Conservation (phyloP, 2,888 invertebrate genomes). For the Drosophila acutilabella region DNA sequence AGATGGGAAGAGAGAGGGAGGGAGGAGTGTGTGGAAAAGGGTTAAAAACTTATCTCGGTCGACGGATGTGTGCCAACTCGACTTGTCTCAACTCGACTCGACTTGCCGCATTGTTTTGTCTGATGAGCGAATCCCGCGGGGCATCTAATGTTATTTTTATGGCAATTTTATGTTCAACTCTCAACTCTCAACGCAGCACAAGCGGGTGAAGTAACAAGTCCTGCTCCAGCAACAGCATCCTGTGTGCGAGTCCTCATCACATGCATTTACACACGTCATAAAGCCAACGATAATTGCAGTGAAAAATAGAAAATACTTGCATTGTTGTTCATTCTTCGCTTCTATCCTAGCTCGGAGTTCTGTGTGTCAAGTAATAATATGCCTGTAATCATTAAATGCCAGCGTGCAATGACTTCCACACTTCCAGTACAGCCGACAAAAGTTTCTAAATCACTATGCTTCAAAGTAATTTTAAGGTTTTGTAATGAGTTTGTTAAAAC, state of each 20-base stretch:
- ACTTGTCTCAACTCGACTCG: conserved; percentile 22
- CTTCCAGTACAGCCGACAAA: conserved; percentile 31
- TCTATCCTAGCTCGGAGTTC: conserved; percentile 30
- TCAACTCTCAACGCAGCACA: conserved; percentile 7
- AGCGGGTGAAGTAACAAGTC: conserved; percentile 38
- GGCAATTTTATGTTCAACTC: conserved; percentile 62
- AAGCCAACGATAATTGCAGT: conserved; percentile 65
- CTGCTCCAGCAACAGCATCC: conserved; percentile 6
- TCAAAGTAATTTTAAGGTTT: neutral
- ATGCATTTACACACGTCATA: conserved; percentile 66
- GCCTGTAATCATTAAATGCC: conserved; percentile 65
- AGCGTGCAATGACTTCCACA: conserved; percentile 66
- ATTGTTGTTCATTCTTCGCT: conserved; percentile 42
- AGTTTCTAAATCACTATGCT: neutral
- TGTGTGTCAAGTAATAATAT: conserved; percentile 64
- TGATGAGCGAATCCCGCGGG: conserved; percentile 58
- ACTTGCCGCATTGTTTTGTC: conserved; percentile 54
- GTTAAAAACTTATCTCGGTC: conserved; percentile 16
- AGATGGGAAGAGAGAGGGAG: neutral
- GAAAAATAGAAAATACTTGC: conserved; percentile 63
- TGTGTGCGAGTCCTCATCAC: conserved; percentile 30
- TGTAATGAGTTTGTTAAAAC: too few species aligned
- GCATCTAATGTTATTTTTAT: conserved; percentile 64
- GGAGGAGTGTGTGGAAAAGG: neutral
- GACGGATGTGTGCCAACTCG: conserved; percentile 41